phyloP scores from a whole-genome alignment of 64 coral and sea anemone species.

The Montipora cactus region DNA sequence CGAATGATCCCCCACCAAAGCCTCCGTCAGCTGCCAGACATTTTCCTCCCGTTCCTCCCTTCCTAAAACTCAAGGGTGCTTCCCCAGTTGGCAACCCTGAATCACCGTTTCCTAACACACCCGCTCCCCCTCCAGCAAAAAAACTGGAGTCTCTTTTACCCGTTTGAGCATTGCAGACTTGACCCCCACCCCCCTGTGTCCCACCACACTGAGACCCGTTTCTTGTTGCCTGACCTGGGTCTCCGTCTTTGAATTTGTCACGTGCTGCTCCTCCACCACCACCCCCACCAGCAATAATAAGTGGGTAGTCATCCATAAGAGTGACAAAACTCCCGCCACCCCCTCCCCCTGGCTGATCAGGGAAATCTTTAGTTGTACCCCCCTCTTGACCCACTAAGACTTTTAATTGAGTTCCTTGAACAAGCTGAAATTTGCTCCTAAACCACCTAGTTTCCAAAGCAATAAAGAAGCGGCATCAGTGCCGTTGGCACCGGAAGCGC shows the following conservation, averaged over 20 bases:
- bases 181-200: too few relatives aligned
- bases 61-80: conserved; percentile 25
- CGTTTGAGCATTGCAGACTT: too few relatives aligned
- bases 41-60: conserved; percentile 48
- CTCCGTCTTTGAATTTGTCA: background rate
- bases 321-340: conserved; percentile 47
- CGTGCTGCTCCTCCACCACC: background rate
- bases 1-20: conserved; percentile 37
- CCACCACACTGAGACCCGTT: too few relatives aligned
- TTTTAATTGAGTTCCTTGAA: conserved; percentile 12
- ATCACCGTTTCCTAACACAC: background rate
- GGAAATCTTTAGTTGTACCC: too few relatives aligned
- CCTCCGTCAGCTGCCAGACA: background rate
- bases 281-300: conserved; percentile 57
- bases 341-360: conserved; percentile 8
- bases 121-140: too few relatives aligned
- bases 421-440: conserved; percentile 46
- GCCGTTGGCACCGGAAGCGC: conserved; percentile 62
- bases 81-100: background rate
- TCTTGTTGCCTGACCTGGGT: too few relatives aligned
- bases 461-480: background rate
- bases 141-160: too few relatives aligned
- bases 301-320: conserved; percentile 10
- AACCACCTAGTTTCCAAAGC: conserved; percentile 7
- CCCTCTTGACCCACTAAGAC: conserved; percentile 30